Percentiles rank a stretch among this genome's conserved stretches.
Conservation (phyloP, 2,113 vertebrate species). For the Tor tambroides region DNA sequence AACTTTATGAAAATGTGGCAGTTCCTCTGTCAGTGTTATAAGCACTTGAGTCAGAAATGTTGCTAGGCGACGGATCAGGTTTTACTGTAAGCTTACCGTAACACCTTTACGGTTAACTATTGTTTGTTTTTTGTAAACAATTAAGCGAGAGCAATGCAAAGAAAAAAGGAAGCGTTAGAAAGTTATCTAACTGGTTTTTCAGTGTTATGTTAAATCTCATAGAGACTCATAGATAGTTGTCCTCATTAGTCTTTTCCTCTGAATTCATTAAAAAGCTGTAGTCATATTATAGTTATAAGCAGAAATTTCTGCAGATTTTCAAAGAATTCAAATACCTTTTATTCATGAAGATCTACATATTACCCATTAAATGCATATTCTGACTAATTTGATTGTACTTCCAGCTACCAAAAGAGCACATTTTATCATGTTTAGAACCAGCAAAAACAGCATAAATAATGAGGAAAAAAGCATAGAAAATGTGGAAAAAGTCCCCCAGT, state of each 20-base stretch:
- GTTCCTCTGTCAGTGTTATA: not conserved
- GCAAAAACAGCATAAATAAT: not conserved
- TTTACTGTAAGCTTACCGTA: not conserved
- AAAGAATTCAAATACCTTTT: not conserved
- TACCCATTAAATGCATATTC: not conserved
- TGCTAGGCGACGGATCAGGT: not conserved
- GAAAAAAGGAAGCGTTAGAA: not conserved
- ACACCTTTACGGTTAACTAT: no score
- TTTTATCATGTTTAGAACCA: conserved; percentile 4
- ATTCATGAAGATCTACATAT: not conserved
- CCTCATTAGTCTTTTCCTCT: not conserved
- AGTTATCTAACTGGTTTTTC: not conserved
- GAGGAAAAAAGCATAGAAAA: not conserved
- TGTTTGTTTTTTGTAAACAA: not conserved
- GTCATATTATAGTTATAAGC: no score
- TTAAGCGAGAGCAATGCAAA: no score
- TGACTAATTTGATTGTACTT: not conserved
- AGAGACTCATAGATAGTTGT: not conserved
- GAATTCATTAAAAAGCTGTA: not conserved
- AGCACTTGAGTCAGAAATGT: conserved; percentile 13
- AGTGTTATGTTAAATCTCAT: not conserved
- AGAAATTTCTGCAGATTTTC: not conserved
- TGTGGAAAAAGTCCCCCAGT: not conserved
- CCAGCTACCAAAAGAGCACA: not conserved
- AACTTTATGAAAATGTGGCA: conserved; percentile 11